phyloP scores from a whole-genome alignment of 2,888 invertebrate species.

The Hydroisotoma schaefferi region DNA sequence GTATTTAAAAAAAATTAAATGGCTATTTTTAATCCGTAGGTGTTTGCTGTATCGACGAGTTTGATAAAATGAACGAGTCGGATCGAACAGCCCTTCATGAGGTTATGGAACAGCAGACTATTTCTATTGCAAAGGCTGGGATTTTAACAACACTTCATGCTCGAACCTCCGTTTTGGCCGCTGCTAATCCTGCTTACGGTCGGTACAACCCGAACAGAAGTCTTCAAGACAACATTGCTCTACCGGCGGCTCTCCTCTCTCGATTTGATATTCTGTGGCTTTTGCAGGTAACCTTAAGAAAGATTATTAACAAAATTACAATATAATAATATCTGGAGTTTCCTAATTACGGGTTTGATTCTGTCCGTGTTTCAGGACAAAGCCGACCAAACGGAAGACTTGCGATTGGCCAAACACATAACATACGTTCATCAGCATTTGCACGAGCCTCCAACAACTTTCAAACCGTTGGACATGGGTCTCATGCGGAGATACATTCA shows the following conservation, averaged over 20 bases:
- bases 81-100: slow-evolving; percentile 96
- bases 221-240: slow-evolving; percentile 94
- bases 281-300: slow-evolving; percentile 65
- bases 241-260: slow-evolving; percentile 94
- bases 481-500: slow-evolving; percentile 90
- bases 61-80: slow-evolving; percentile 97
- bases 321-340: background rate
- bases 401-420: slow-evolving; percentile 88
- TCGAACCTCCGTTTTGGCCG: slow-evolving; percentile 93
- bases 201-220: slow-evolving; percentile 93
- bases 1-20: slow-evolving; percentile 35
- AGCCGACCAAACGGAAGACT: slow-evolving; percentile 65
- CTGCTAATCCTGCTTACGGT: slow-evolving; percentile 98
- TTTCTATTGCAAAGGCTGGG: slow-evolving; percentile 98
- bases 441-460: slow-evolving; percentile 70
- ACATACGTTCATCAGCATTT: slow-evolving; percentile 94
- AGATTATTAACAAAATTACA: background rate
- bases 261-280: slow-evolving; percentile 96
- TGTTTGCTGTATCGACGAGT: slow-evolving; percentile 99
- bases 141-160: slow-evolving; percentile 98
- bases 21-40: slow-evolving; percentile 18
- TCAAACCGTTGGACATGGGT: slow-evolving; percentile 81
- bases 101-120: slow-evolving; percentile 99
- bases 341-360: background rate
- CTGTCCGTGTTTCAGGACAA: slow-evolving; percentile 37